Conservation (phyloP, 2,888 invertebrate genomes). For the Byasa hedistus region DNA sequence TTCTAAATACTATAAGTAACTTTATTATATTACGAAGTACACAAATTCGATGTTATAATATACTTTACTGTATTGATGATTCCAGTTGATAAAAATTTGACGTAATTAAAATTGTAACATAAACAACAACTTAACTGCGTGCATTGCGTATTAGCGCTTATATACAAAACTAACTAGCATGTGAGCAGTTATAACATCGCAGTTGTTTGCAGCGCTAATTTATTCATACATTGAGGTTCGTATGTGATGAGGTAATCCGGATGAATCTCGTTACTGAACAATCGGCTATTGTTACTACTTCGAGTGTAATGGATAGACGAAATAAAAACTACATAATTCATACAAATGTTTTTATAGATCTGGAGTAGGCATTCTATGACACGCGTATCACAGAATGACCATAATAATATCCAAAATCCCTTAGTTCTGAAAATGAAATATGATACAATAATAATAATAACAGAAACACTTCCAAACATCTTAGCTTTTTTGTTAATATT, state of each 20-base stretch:
- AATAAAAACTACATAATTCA: conserved; percentile 7
- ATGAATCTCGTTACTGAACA: conserved; percentile 28
- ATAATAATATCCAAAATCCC: too few relatives aligned
- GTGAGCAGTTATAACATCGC: conserved; percentile 1
- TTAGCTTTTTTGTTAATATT: too few relatives aligned
- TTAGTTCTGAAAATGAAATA: too few relatives aligned
- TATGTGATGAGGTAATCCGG: conserved; percentile 29
- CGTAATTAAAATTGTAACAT: not conserved
- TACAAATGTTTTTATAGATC: not conserved
- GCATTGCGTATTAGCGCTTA: not conserved
- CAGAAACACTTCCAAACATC: too few relatives aligned
- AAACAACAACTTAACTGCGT: not conserved
- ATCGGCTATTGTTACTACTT: conserved; percentile 19
- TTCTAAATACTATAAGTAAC: not conserved
- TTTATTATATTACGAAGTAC: not conserved
- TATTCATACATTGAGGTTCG: conserved; percentile 16
- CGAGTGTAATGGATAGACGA: conserved; percentile 9
- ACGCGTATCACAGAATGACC: too few relatives aligned
- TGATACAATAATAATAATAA: too few relatives aligned
- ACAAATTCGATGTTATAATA: not conserved
- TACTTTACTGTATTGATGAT: too few relatives aligned
- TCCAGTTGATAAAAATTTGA: too few relatives aligned
- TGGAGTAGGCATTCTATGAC: too few relatives aligned
- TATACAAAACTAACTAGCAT: conserved; percentile 10
- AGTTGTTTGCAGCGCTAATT: conserved; percentile 23